A percentile compares a stretch with the other conserved stretches of the same genome.
These are phyloP conservation scores for Drosophila malerkotliana DNA, from an alignment of 1,140 invertebrate species.

Conservation along the genomic window DNA sequence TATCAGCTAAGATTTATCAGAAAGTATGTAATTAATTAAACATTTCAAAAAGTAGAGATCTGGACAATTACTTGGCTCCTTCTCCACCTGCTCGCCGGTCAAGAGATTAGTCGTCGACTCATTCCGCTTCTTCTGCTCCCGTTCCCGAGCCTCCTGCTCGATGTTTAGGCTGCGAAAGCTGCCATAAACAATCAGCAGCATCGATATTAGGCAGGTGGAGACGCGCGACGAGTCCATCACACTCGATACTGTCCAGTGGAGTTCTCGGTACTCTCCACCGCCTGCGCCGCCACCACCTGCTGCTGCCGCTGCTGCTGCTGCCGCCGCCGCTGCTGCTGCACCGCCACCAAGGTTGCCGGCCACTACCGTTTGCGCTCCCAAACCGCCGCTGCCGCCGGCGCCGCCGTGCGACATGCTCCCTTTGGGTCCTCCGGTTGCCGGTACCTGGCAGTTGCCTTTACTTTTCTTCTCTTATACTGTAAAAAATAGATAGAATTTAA, in stretches of 20 bases:
- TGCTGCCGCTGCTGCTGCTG: constrained; percentile 32
- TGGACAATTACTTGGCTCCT: constrained; percentile 75
- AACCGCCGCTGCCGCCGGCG: constrained; percentile 50
- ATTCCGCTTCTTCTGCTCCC: constrained; percentile 90
- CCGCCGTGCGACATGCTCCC: constrained; percentile 77
- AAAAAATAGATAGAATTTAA: not conserved
- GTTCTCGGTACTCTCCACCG: constrained; percentile 84
- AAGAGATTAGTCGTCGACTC: constrained; percentile 85
- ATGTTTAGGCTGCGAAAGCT: constrained; percentile 96
- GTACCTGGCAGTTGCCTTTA: constrained; percentile 26
- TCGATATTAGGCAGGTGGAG: constrained; percentile 98
- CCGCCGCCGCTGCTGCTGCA: constrained; percentile 60
- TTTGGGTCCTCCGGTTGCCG: constrained; percentile 25
- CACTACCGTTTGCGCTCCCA: constrained; percentile 60
- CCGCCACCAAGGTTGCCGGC: constrained; percentile 61
- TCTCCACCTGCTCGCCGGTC: constrained; percentile 83
- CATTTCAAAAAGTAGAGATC: no score
- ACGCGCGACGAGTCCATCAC: constrained; percentile 97
- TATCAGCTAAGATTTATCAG: constrained; percentile 42
- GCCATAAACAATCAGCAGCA: constrained; percentile 98
- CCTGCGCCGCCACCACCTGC: constrained; percentile 28
- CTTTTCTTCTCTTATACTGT: not conserved
- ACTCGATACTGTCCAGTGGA: constrained; percentile 93
- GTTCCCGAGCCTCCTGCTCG: constrained; percentile 95
- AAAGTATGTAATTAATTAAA: no score